Evolutionary conservation across 2,113 vertebrate species (phyloP).

Genomic region (Menidia beryllina): DNA sequence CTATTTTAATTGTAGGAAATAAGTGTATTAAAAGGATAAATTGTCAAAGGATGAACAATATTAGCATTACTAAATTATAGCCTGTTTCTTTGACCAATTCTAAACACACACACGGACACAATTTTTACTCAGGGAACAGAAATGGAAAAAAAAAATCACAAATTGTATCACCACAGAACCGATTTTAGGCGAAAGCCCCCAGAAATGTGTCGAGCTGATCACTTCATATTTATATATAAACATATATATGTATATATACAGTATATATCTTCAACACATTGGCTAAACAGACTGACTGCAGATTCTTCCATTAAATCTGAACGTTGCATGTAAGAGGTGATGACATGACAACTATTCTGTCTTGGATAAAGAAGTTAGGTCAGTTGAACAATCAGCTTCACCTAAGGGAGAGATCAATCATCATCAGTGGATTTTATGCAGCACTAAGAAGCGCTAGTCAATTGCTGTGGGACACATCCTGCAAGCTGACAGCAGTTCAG

Average conservation of each 20-base stretch:
- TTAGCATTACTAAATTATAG: background rate
- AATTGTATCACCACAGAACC: accelerated
- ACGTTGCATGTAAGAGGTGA: conserved; percentile 6
- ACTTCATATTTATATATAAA: too few relatives aligned
- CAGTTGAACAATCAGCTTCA: conserved; percentile 22
- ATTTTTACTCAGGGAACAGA: too few relatives aligned
- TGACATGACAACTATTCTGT: conserved; percentile 11
- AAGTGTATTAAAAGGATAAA: background rate
- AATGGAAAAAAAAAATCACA: too few relatives aligned
- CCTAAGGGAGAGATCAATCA: conserved; percentile 38
- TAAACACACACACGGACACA: background rate
- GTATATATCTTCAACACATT: too few relatives aligned
- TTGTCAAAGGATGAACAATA: background rate
- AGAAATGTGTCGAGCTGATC: background rate
- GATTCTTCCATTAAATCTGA: background rate
- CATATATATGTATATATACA: too few relatives aligned
- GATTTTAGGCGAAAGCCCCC: background rate
- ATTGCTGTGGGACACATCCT: conserved; percentile 2
- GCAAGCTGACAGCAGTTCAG: conserved; percentile 22
- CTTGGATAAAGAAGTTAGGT: conserved; percentile 19
- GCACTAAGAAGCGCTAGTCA: conserved; percentile 10
- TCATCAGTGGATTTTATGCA: conserved; percentile 20
- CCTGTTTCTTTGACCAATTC: background rate
- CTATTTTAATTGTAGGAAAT: background rate
- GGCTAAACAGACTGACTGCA: conserved; percentile 4